Base-by-base conservation (phyloP, 1,140 invertebrate genomes). In the Hirudo medicinalis region DNA sequence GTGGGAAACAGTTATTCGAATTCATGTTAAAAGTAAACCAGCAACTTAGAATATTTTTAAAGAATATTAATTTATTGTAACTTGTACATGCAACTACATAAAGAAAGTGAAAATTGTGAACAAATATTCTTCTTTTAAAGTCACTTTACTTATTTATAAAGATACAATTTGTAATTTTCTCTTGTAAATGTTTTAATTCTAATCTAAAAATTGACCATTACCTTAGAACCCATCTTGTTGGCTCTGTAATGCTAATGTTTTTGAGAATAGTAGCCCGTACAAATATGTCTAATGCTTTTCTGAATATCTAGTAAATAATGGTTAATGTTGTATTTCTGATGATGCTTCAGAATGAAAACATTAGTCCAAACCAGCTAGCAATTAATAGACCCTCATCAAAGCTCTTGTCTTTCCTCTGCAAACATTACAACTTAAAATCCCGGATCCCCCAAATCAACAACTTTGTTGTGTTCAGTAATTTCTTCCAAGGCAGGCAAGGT, bases 341-440 rank as follows among this genome's bases (percentile, higher is more conserved):
- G 27, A n/a, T 40, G 77, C 85, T 84, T 19, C 78, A 90, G 88
- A 85, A 88, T 72, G 87, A 90, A 81, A 85, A 88, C 73, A 82
- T 88, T 22, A 79, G 80, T 32, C 87, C 90, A 0, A 79, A 86
- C 0, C 87, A 91, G 79, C 82, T 94, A 71, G 91, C 92, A 0
- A 89, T 96, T 74, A 92, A 96, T 80, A 85, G 90, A 70, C 93
- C 93, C 0, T 94, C 91, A 0, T 85, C 87, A 40, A 94, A 94
- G 79, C 89, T 94, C 75, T 82, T 91, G 54, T 85, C 85, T 25
- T 96, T 96, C 80, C 81, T 96, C 0, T 82, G 83, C 17, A 93
- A 92, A 80, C 89, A 94, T 81, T 95, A 93, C 78, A 84, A 84
- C 60, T 83, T 93, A 9, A 81, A 82, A 36, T 83, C 85, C 67